Base-by-base conservation (phyloP, 2,113 vertebrate genomes). In the Gopherus flavomarginatus region DNA sequence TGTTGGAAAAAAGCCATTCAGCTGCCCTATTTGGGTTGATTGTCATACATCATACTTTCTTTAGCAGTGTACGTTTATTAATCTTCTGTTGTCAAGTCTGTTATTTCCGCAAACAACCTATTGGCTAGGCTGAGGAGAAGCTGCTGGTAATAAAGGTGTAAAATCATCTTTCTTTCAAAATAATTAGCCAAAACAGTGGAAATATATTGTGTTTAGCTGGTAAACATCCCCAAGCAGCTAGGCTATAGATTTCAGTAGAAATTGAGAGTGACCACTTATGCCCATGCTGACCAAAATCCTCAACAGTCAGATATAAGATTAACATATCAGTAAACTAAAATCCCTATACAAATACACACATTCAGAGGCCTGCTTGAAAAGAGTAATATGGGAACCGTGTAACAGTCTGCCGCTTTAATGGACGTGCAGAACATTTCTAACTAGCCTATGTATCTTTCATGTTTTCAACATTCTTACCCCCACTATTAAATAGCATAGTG, bases 111-210 rank as follows among this genome's bases (percentile, higher is more conserved):
- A 0, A 86, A 85, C 19, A 49, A 44, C 56, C 80, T 78, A 49
- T 85, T 69, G 62, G 14, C 35, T 83, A 87, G 9, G 11, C 79
- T 90, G 81, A 93, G 90, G 90, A 89, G 16, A 81, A 88, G 31
- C 19, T 81, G 6, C 59, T 65, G 14, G 27, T 14, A 31, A n/a
- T 8, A 69, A n/a, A 69, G 38, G 72, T 42, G 72, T 77, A 11
- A 77, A 77, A 24, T 75, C 22, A 6, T 42, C 69, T 42, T 77
- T 77, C 72, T 44, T 44, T 69, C 16, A 69, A 69, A 44, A n/a
- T 75, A 38, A 21, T 75, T 44, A 77, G 22, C 38, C 38, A 77
- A 77, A 38, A 24, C 72, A 42, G n/a, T 44, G 21, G 19, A 44
- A 44, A 42, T 77, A 44, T 42, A 42, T 24, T 77, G 5, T 77